These are phyloP conservation scores for Grallaria varia DNA, from an alignment of 2,113 vertebrate species.

Conservation along the genomic window DNA sequence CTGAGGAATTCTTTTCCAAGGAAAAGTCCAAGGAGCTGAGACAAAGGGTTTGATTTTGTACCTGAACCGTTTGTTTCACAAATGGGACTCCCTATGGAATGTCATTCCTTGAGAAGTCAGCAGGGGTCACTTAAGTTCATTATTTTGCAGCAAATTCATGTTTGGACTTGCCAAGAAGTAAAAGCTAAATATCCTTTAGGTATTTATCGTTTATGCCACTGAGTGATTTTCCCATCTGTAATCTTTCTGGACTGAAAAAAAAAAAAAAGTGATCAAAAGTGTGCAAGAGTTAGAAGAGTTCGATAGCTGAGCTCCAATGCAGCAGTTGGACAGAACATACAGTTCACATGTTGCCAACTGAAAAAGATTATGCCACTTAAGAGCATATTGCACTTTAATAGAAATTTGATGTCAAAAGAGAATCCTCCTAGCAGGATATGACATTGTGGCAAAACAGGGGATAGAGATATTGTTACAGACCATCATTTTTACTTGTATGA, in stretches of 20 bases:
- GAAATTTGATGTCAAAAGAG: background rate
- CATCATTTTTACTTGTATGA: background rate
- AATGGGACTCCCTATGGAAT: conserved; percentile 4
- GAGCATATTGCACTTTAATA: background rate
- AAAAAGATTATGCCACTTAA: background rate
- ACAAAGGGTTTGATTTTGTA: background rate
- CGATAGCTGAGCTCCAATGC: background rate
- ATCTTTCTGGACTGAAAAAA: background rate
- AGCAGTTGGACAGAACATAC: background rate
- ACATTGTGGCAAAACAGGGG: background rate
- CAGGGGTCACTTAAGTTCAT: conserved; percentile 46
- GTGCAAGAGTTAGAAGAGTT: background rate
- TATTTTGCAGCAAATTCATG: conserved; percentile 35
- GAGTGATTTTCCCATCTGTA: background rate
- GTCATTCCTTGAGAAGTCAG: conserved; percentile 44
- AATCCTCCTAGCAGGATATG: background rate
- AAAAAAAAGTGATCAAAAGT: background rate
- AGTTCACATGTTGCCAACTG: background rate
- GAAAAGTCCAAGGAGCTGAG: background rate
- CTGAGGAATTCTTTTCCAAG: background rate
- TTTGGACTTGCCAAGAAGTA: background rate
- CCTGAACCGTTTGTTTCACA: background rate
- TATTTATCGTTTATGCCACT: background rate
- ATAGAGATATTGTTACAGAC: background rate
- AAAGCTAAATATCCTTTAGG: background rate